Conservation (phyloP, 2,797 vertebrate genomes). For the Darevskia nairensis region DNA sequence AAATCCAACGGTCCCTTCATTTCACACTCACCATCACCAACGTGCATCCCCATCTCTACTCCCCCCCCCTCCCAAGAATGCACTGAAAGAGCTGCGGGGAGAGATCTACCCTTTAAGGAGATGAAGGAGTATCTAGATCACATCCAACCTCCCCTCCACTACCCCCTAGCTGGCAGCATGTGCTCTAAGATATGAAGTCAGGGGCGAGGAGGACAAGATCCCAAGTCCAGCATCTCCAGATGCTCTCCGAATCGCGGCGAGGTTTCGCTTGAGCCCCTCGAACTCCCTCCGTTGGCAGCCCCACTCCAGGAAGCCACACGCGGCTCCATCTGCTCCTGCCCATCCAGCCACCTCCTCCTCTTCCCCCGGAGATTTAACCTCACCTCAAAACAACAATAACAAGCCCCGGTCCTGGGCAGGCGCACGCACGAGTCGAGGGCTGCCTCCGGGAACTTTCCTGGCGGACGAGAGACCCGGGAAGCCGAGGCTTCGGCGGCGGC, state of each 20-base stretch:
- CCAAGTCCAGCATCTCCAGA: not conserved
- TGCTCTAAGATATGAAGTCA: not conserved
- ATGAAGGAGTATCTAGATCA: not conserved
- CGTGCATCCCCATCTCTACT: not conserved
- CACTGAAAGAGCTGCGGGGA: too few species aligned
- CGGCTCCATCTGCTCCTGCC: not conserved
- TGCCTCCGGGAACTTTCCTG: constrained; percentile 68
- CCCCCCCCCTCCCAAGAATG: too few species aligned
- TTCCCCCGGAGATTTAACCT: constrained; percentile 27
- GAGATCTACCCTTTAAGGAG: not conserved
- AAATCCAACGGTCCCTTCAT: not conserved
- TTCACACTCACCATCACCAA: not conserved
- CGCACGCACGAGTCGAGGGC: not conserved
- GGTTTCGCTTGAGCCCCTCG: not conserved
- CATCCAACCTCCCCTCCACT: too few species aligned
- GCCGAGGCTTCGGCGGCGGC: constrained; percentile 34
- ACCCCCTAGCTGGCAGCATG: not conserved
- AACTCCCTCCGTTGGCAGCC: not conserved
- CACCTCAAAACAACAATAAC: constrained; percentile 65
- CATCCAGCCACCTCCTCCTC: not conserved
- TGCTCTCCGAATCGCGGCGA: too few species aligned
- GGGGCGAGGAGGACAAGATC: not conserved
- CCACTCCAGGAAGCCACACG: too few species aligned
- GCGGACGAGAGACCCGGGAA: constrained; percentile 29
- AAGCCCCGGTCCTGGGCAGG: constrained; percentile 1